Base-by-base conservation (phyloP, 1,140 invertebrate genomes). In the Psix sp. region DNA sequence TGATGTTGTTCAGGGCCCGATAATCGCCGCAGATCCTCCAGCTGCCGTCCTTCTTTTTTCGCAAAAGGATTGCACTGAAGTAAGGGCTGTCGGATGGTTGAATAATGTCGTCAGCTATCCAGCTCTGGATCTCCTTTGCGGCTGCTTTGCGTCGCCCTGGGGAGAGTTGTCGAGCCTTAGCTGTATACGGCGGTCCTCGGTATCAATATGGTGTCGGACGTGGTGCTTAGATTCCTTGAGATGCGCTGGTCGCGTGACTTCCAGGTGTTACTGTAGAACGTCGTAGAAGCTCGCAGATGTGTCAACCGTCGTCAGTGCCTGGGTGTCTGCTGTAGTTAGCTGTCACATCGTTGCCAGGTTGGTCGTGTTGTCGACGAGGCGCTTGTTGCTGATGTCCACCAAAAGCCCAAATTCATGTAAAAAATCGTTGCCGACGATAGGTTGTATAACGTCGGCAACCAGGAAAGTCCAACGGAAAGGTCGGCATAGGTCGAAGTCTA, bases 1-100 rank as follows among this genome's bases (percentile, higher is more conserved):
- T 79, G 2, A 59, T 42, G 0, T 11, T 16, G 65, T 90, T 90
- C 2, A 90, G 65, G 16, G 49, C 21, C 16, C 88, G 43, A 59
- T 86, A 89, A 75, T 90, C 88, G 3, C 88, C 67, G 73, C 87
- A 89, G 15, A 88, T 77, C 9, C 88, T 70, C 5, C 74, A 52
- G 0, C 43, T 45, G 2, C 84, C 84, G 70, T 88, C 84, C 51
- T 82, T 82, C 83, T 60, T 82, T 82, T 46, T 49, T 0, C 80
- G 80, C 6, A 87, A 36, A 1, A 86, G 78, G 1, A 87, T 68
- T 4, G 84, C 84, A 0, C 76, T 73, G 5, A 81, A 67, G 78
- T 80, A 89, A 0, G 86, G 83, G 49, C 71, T 78, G 2, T 29
- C 7, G 1, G 26, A 29, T 10, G 26, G 6, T 3, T n/a, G 2